These are phyloP conservation scores for Semaprochilodus insignis DNA, from an alignment of 2,797 vertebrate species.

Conservation along the genomic window DNA sequence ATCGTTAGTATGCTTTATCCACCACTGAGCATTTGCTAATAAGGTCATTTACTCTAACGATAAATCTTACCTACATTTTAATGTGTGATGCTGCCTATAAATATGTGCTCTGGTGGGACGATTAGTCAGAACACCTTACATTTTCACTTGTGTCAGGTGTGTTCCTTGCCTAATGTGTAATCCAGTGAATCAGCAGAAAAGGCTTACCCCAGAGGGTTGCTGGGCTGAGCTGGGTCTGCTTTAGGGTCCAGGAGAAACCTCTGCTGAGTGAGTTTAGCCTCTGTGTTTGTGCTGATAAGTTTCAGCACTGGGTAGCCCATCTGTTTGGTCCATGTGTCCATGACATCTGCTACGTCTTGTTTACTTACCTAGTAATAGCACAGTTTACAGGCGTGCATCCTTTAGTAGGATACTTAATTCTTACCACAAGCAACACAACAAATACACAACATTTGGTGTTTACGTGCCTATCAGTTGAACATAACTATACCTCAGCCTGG, in stretches of 20 bases:
- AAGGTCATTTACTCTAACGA: no score
- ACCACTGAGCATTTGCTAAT: no score
- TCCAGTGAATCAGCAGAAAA: neutral
- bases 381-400: neutral
- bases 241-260: conserved; percentile 90
- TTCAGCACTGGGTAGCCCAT: conserved; percentile 93
- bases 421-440: neutral
- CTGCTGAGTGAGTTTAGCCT: conserved; percentile 76
- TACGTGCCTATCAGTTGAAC: neutral
- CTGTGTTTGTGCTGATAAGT: conserved; percentile 62
- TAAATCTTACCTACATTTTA: no score
- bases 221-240: conserved; percentile 76
- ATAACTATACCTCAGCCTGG: conserved; percentile 79
- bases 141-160: no score
- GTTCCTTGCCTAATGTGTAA: neutral
- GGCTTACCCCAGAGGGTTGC: conserved; percentile 70
- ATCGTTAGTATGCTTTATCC: no score
- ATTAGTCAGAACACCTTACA: no score
- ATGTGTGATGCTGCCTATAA: no score
- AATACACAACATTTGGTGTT: neutral
- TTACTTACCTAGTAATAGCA: conserved; percentile 79
- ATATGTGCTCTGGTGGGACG: no score
- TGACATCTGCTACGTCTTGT: conserved; percentile 83
- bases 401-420: neutral
- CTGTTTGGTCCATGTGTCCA: conserved; percentile 97